A percentile compares a stretch with the other conserved stretches of the same genome.
Evolutionary conservation across 2,113 vertebrate species (phyloP).

Genomic region (Henicopernis longicauda): DNA sequence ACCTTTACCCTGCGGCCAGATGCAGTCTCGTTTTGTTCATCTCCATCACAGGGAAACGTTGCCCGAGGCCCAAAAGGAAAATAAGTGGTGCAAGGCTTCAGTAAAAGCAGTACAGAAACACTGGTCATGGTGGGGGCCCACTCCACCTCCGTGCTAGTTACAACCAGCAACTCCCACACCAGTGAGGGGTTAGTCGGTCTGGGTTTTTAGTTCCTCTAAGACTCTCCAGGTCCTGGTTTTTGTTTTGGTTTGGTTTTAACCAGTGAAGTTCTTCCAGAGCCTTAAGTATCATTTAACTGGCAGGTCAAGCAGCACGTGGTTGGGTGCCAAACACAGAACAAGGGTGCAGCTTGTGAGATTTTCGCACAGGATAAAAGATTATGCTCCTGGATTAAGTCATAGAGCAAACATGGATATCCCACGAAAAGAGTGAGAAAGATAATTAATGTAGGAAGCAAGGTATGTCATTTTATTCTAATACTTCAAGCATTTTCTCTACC

Average conservation of each 20-base stretch:
- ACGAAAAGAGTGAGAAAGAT: not conserved
- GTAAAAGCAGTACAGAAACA: accelerated
- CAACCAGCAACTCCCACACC: not conserved
- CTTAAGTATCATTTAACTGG: no score
- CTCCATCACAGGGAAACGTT: accelerated
- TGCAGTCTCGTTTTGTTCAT: not conserved
- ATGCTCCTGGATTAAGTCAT: not conserved
- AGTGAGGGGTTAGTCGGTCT: no score
- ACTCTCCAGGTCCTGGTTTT: no score
- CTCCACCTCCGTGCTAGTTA: not conserved
- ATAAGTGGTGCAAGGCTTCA: not conserved
- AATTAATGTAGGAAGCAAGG: not conserved
- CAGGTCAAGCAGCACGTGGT: no score
- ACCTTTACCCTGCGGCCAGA: not conserved
- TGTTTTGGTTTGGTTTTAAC: no score
- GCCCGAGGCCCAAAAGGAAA: not conserved
- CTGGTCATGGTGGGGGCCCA: accelerated
- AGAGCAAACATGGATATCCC: not conserved
- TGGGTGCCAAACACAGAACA: not conserved
- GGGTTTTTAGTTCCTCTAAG: not conserved
- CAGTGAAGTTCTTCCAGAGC: not conserved
- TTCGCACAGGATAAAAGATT: not conserved
- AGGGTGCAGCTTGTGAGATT: not conserved
- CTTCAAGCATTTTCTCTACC: not conserved
- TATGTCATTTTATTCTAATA: no score